These are phyloP conservation scores for Phenganax subtilis DNA, from an alignment of 92 coral and sea anemone species.

Conservation along the genomic window DNA sequence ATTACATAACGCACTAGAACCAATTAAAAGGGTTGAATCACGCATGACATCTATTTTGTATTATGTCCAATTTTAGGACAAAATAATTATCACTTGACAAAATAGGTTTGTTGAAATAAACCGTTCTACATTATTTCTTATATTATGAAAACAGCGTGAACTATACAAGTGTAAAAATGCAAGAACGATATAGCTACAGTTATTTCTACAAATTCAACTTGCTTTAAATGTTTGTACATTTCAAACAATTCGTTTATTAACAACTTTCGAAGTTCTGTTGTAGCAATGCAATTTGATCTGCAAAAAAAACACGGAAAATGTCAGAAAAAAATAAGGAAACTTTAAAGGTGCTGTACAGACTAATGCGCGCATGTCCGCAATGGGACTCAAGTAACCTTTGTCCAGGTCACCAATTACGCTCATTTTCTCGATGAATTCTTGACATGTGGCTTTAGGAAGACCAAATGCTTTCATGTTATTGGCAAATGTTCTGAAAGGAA, in stretches of 20 bases:
- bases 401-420: slow-evolving; percentile 78
- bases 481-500: slow-evolving; percentile 64
- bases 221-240: not conserved
- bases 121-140: too few species aligned
- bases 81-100: too few species aligned
- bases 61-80: too few species aligned
- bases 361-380: not conserved
- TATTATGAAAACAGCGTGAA: too few species aligned
- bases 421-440: slow-evolving; percentile 90
- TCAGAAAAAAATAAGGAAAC: not conserved
- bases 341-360: not conserved
- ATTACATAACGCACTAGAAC: too few species aligned
- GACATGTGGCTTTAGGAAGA: slow-evolving; percentile 61
- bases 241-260: not conserved
- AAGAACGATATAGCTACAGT: too few species aligned
- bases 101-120: too few species aligned
- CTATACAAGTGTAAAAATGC: too few species aligned
- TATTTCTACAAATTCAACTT: not conserved
- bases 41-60: too few species aligned
- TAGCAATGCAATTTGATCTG: slow-evolving; percentile 33
- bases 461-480: slow-evolving; percentile 97
- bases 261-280: slow-evolving; percentile 22
- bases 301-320: not conserved
- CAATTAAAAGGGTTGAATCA: too few species aligned
- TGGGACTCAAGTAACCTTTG: slow-evolving; percentile 51